Base-by-base conservation (phyloP, 2,113 vertebrate species). In the Phoxinus phoxinus region DNA sequence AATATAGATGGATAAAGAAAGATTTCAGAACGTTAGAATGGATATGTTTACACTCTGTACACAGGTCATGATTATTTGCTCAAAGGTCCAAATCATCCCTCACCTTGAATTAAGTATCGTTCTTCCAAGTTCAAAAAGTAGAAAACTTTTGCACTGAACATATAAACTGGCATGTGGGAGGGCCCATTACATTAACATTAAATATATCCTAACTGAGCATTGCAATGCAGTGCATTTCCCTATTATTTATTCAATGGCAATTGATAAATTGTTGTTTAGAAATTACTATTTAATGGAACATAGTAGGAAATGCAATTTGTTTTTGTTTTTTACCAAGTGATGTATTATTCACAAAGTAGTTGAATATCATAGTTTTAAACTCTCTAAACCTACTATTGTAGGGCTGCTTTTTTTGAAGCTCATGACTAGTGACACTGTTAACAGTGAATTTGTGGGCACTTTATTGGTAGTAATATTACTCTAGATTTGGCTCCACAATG, bases 361-460 rank as follows among this genome's bases (percentile, higher is more conserved):
- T 35, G 9, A 78, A 58, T 78, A 77, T 41, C 32, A 78, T 78
- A 79, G 76, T 83, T 83, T 82, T 37, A 73, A 46, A 46, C 58
- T 67, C 51, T 37, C 53, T 10, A 32, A 30, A 72, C 51, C 35
- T 77, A 17, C 32, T 72, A 59, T 71, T 78, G 19, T 51, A 48
- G 19, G 44, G 61, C 27, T 81, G 80, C 80, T 81, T 69, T 48
- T 41, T 77, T 65, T 81, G 12, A 81, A 63, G 61, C 15, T 80
- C n/a, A 65, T 30, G 37, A 81, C 59, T 81, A 44, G 58, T 81
- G 27, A 72, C 73, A 83, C 46, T 77, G 25, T 78, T 85, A 32
- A 35, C 15, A 37, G 25, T 78, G 12, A 32, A 41, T 53, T 51
- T 48, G 48, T 85, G 41, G 51, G 67, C 86, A 71, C 58, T 85